These are phyloP conservation scores for Agonopterix arenella DNA, from an alignment of 2,888 invertebrate species.

Conservation along the genomic window DNA sequence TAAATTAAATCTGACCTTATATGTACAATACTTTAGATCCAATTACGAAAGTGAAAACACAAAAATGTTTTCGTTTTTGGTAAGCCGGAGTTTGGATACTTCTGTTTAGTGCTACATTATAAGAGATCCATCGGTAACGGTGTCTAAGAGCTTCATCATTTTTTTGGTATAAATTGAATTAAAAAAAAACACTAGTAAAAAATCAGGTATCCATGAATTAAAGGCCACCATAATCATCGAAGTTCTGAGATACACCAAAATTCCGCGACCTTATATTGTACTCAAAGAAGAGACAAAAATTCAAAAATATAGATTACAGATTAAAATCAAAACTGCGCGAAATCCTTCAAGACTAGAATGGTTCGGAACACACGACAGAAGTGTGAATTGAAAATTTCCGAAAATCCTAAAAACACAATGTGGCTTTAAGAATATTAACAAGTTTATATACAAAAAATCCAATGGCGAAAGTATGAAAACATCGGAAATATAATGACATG, in stretches of 20 bases:
- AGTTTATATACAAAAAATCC: constrained; percentile 60
- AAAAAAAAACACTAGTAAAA: constrained; percentile 47
- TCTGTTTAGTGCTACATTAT: constrained; percentile 53
- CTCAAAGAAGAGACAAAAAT: neutral
- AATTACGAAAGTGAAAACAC: constrained; percentile 52
- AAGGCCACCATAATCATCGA: constrained; percentile 36
- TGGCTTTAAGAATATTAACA: constrained; percentile 43
- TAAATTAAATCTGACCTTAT: constrained; percentile 37
- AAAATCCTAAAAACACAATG: constrained; percentile 20
- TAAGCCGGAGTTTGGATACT: constrained; percentile 42
- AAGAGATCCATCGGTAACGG: constrained; percentile 76
- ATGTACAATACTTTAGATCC: constrained; percentile 60
- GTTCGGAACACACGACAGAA: constrained; percentile 40
- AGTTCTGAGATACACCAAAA: constrained; percentile 1
- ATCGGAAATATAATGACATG: constrained; percentile 20
- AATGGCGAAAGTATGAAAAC: constrained; percentile 40
- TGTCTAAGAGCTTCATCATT: constrained; percentile 65
- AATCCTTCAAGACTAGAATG: constrained; percentile 61
- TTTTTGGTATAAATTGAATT: constrained; percentile 73
- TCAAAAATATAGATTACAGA: constrained; percentile 5
- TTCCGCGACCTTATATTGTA: constrained; percentile 9
- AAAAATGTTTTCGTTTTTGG: constrained; percentile 53
- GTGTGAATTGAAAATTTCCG: constrained; percentile 19
- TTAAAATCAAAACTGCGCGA: constrained; percentile 21
- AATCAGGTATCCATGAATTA: constrained; percentile 63